Evolutionary conservation across 2,888 invertebrate genomes (phyloP), one percentile per base, ranked within the genome.

Genomic region (Melanargia galathea): DNA sequence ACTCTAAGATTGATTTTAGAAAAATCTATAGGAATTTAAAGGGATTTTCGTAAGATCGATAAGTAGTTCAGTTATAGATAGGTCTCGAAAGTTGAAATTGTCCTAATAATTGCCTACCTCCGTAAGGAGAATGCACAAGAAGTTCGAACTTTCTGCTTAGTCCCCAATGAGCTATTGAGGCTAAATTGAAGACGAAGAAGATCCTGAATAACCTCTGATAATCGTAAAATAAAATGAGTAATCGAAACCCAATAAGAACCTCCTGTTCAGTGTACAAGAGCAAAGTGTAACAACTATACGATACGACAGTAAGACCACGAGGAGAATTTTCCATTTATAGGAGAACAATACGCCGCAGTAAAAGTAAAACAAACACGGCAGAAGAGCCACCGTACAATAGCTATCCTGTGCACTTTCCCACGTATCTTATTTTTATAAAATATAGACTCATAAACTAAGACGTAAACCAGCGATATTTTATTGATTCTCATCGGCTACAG

Each of bases 381-480:
- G 38, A 20, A 30, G 60, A n/a, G n/a, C n/a, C 60, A 72, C 68
- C 74, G 73, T 81, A 80, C 82, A 83, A 74, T 76, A 66, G 73
- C 73, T 77, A 69, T 64, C 60, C 65, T 69, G 67, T 67, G 69
- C 70, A 71, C 75, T 76, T 76, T 74, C 75, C 65, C 73, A 77
- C 71, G 76, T 78, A 75, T 82, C 81, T 83, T 82, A 83, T 85
- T 82, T 80, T 82, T 83, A 80, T 85, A 84, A 84, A 86, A 87
- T 86, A 88, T 81, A 69, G 80, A 20, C 76, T 79, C 87, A 79
- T 89, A 88, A 88, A 89, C 75, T 83, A 80, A 77, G 79, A 79
- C 81, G 80, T 86, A 83, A 86, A 87, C 85, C 80, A 80, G 79
- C 76, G 71, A 75, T 72, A 73, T 83, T 87, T 86, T 87, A 88